Conservation (phyloP, 2,797 vertebrate genomes). For the Danio kyathit region DNA sequence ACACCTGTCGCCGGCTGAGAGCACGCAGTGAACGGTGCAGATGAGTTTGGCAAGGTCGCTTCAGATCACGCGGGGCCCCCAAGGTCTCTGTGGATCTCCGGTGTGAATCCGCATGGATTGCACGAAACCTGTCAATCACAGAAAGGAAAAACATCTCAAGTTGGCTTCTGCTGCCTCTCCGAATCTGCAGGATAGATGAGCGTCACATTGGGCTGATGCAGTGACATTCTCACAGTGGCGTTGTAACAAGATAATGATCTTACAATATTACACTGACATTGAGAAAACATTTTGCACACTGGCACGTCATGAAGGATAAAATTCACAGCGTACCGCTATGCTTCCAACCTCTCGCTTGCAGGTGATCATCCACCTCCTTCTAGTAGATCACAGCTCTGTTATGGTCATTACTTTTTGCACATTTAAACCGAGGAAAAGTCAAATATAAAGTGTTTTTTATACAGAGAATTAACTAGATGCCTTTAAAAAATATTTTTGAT, state of each 20-base stretch:
- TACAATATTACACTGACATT: conserved; percentile 69
- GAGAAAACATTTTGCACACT: conserved; percentile 70
- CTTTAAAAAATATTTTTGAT: not conserved
- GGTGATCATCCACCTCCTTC: conserved; percentile 46
- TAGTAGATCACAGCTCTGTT: conserved; percentile 4
- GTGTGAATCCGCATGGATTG: conserved; percentile 78
- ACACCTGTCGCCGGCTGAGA: conserved; percentile 78
- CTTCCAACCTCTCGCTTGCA: conserved; percentile 36
- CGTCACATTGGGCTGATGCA: conserved; percentile 63
- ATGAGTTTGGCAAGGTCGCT: conserved; percentile 72
- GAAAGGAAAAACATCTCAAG: conserved; percentile 66
- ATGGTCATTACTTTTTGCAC: not conserved
- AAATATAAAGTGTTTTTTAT: not conserved
- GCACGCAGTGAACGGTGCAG: conserved; percentile 71
- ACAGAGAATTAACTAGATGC: not conserved
- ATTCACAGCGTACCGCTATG: conserved; percentile 50
- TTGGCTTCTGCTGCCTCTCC: conserved; percentile 69
- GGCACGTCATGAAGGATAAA: conserved; percentile 62
- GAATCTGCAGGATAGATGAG: conserved; percentile 63
- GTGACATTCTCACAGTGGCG: conserved; percentile 73
- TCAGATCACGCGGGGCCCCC: conserved; percentile 61
- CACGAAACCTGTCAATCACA: conserved; percentile 82
- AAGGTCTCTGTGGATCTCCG: conserved; percentile 74
- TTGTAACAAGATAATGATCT: conserved; percentile 76
- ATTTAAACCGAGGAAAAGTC: not conserved